phyloP scores from a whole-genome alignment of 2,888 invertebrate species.

The Amphipoea oculea region DNA sequence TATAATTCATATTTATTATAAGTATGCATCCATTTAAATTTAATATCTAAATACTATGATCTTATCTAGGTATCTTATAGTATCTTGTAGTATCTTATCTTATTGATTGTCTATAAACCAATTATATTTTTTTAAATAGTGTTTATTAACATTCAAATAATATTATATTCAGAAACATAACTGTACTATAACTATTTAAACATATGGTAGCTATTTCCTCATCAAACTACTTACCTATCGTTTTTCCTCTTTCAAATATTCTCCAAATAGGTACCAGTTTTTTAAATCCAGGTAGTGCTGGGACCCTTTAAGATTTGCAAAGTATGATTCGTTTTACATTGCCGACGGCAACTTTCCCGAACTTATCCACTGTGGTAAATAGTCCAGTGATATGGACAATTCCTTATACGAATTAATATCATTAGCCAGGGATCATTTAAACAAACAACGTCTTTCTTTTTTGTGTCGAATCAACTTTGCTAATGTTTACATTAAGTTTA shows the following conservation, averaged over 20 bases:
- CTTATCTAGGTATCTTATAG: constrained; percentile 8
- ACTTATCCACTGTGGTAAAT: constrained; percentile 48
- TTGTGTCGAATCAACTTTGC: constrained; percentile 7
- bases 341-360: constrained; percentile 68
- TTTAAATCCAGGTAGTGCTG: constrained; percentile 1
- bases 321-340: constrained; percentile 15
- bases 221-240: constrained; percentile 38
- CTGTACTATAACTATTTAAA: constrained; percentile 11
- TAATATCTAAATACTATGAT: constrained; percentile 16
- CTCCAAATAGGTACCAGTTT: not conserved
- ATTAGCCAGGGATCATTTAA: not conserved
- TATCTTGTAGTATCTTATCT: not conserved
- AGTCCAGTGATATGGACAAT: not conserved
- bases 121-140: constrained; percentile 6
- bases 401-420: constrained; percentile 1
- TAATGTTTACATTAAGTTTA: constrained; percentile 39
- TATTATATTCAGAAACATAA: not conserved
- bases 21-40: constrained; percentile 5
- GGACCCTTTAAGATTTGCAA: not conserved
- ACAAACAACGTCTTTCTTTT: constrained; percentile 18
- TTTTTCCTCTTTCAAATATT: constrained; percentile 11
- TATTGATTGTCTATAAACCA: constrained; percentile 2
- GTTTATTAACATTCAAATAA: constrained; percentile 3
- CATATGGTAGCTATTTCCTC: constrained; percentile 36
- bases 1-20: constrained; percentile 1